These are phyloP conservation scores for Pedicia rivosa DNA, from an alignment of 2,888 invertebrate genomes.

Conservation along the genomic window DNA sequence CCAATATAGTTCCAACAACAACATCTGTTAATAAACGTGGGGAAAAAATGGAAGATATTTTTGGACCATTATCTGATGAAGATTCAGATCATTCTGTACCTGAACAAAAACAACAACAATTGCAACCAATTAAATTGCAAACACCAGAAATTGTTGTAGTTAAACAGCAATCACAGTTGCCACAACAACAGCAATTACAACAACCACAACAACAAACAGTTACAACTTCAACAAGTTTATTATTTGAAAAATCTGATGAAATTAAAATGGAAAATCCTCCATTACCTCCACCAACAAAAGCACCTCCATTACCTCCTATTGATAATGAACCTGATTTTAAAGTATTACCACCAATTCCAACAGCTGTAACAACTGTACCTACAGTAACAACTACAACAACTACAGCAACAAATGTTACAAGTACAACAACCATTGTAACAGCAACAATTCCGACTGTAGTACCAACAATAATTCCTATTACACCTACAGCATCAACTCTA, in stretches of 20 bases:
- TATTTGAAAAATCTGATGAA: slow-evolving; percentile 7
- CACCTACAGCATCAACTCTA: too few relatives aligned
- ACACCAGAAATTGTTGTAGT: neutral
- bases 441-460: too few relatives aligned
- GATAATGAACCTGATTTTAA: neutral
- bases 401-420: too few relatives aligned
- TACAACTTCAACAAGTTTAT: slow-evolving; percentile 2
- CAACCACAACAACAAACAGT: slow-evolving; percentile 4
- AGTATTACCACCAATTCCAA: neutral
- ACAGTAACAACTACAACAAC: too few relatives aligned
- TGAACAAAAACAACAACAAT: too few relatives aligned
- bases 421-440: too few relatives aligned
- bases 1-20: slow-evolving; percentile 6
- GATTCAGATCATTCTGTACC: slow-evolving; percentile 30
- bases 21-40: slow-evolving; percentile 37
- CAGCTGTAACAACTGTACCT: too few relatives aligned
- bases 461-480: too few relatives aligned
- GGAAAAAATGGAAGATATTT: slow-evolving; percentile 76
- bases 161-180: neutral
- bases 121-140: neutral
- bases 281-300: neutral
- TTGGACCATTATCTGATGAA: slow-evolving; percentile 72
- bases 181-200: too few relatives aligned
- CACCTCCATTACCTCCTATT: too few relatives aligned
- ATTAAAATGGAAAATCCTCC: neutral